phyloP scores from a whole-genome alignment of 2,888 invertebrate species.

The Ophion costatus region DNA sequence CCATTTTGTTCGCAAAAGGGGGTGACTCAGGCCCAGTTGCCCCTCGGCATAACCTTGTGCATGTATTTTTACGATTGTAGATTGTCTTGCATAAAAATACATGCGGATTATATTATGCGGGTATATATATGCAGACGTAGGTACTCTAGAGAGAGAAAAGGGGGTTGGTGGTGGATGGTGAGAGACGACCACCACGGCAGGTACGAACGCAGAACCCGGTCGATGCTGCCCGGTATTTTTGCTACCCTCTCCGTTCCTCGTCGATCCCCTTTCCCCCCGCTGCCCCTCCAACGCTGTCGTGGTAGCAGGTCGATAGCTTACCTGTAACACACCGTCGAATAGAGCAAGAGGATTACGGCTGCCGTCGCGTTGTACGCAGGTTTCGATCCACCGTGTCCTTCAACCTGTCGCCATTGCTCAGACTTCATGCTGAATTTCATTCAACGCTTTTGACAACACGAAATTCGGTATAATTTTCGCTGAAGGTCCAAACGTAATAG shows the following conservation, averaged over 20 bases:
- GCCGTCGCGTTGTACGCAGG: constrained; percentile 61
- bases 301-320: constrained; percentile 81
- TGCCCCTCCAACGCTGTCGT: neutral
- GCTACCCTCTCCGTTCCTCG: constrained; percentile 68
- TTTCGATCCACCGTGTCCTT: constrained; percentile 70
- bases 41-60: neutral
- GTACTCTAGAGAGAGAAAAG: neutral
- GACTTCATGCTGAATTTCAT: constrained; percentile 25
- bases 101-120: neutral
- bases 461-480: neutral
- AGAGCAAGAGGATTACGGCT: constrained; percentile 61
- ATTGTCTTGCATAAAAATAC: constrained; percentile 22
- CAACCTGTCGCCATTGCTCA: constrained; percentile 63
- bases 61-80: constrained; percentile 6
- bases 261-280: constrained; percentile 11
- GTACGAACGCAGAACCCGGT: constrained; percentile 78
- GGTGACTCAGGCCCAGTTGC: neutral
- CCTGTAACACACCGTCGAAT: constrained; percentile 74
- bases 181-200: constrained; percentile 70
- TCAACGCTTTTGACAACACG: constrained; percentile 13
- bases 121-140: too few relatives aligned
- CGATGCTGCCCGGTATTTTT: constrained; percentile 83
- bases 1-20: neutral
- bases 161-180: constrained; percentile 23
- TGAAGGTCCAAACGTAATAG: neutral